These are phyloP conservation scores for Mesorhabditis belari DNA, from an alignment of 2,888 invertebrate genomes.

Conservation along the genomic window DNA sequence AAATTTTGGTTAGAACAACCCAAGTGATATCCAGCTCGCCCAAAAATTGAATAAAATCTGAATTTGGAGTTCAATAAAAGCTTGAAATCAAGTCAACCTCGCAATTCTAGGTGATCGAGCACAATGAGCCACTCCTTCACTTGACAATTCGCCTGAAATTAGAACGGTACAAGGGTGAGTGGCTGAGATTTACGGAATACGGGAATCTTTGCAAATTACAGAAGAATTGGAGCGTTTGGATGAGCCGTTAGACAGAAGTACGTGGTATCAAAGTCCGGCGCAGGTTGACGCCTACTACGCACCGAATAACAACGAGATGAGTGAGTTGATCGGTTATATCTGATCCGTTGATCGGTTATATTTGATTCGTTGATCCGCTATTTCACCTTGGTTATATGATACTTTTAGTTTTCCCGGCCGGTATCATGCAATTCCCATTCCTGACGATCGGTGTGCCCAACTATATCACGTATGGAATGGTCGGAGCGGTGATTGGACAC, in stretches of 20 bases:
- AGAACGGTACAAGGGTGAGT: constrained; percentile 16
- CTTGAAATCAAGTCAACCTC: no score
- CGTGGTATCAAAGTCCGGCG: constrained; percentile 51
- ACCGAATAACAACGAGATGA: constrained; percentile 50
- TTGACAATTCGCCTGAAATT: constrained; percentile 45
- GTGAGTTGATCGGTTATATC: constrained; percentile 17
- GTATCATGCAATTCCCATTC: constrained; percentile 53
- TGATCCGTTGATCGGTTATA: constrained; percentile 3
- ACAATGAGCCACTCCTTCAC: constrained; percentile 33
- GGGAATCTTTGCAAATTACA: not conserved
- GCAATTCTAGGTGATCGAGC: constrained; percentile 17
- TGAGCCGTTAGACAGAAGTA: constrained; percentile 28
- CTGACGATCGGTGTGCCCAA: constrained; percentile 45
- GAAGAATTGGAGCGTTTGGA: constrained; percentile 29
- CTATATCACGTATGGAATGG: constrained; percentile 42
- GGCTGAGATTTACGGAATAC: not conserved
- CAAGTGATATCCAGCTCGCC: no score
- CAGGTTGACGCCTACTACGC: constrained; percentile 52
- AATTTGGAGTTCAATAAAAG: no score
- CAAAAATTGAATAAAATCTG: no score
- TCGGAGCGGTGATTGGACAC: constrained; percentile 50
- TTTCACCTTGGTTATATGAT: not conserved
- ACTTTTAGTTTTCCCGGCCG: constrained; percentile 49
- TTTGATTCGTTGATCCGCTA: constrained; percentile 1
- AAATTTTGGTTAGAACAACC: no score